Conservation (phyloP, 2,888 invertebrate genomes). For the Luperina testacea region DNA sequence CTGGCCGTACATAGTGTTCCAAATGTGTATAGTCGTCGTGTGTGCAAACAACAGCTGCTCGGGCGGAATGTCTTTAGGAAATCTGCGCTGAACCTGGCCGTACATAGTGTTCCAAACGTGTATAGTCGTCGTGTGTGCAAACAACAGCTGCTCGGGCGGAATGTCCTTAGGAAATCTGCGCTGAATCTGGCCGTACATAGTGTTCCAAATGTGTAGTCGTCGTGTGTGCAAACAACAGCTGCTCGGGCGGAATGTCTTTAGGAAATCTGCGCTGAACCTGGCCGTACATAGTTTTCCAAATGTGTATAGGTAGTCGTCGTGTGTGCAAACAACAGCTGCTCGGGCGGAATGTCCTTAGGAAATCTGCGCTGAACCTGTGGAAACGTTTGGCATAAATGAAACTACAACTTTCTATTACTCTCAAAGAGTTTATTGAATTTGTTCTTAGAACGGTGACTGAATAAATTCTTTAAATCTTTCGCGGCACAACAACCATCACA, state of each 20-base stretch:
- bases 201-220: background rate
- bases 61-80: background rate
- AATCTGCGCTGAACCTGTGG: background rate
- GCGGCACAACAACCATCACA: conserved; percentile 68
- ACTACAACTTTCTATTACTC: conserved; percentile 71
- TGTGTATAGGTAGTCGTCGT: too few species aligned
- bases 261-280: too few species aligned
- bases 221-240: background rate
- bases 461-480: conserved; percentile 71
- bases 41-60: background rate
- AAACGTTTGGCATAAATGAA: conserved; percentile 62
- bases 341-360: background rate
- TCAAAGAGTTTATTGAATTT: conserved; percentile 82
- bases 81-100: too few species aligned
- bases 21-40: background rate
- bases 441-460: conserved; percentile 83
- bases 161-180: too few species aligned
- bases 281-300: background rate
- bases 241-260: background rate
- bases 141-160: background rate
- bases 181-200: too few species aligned
- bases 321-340: background rate
- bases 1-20: background rate
- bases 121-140: background rate
- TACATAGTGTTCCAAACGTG: background rate